Conservation (phyloP, 2,113 vertebrate species). For the Picathartes gymnocephalus region DNA sequence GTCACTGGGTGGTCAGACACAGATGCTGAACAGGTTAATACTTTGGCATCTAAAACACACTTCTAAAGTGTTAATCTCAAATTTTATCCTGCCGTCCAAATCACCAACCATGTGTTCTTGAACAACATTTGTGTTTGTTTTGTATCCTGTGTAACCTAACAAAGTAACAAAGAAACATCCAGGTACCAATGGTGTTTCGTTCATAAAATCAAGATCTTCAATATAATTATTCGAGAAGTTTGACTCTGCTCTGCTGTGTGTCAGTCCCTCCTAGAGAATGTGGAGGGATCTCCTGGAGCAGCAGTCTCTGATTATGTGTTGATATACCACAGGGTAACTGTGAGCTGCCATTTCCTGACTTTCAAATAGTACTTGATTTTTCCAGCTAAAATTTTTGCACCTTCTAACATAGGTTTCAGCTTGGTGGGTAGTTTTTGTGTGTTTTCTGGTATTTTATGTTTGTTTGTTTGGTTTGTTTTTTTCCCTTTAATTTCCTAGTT, state of each 20-base stretch:
- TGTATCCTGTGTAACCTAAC: background rate
- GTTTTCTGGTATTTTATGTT: background rate
- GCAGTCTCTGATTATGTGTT: background rate
- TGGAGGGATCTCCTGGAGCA: background rate
- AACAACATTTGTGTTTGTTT: background rate
- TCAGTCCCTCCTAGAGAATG: background rate
- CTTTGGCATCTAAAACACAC: background rate
- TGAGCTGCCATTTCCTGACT: background rate
- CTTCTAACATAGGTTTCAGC: background rate
- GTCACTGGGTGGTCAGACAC: background rate
- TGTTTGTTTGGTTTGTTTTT: background rate
- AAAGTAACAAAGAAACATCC: background rate
- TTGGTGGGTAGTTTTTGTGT: background rate
- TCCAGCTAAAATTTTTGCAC: background rate
- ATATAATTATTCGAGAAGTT: background rate
- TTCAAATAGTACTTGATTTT: background rate
- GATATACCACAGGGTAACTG: background rate
- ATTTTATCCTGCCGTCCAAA: background rate
- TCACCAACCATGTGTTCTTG: background rate
- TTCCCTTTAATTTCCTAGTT: background rate
- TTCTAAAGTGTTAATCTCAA: background rate
- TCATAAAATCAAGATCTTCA: background rate
- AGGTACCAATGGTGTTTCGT: background rate
- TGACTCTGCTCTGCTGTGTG: background rate
- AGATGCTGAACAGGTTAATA: background rate